Evolutionary conservation across 2,113 vertebrate species (phyloP).

Genomic region (Cyprinus carpio): DNA sequence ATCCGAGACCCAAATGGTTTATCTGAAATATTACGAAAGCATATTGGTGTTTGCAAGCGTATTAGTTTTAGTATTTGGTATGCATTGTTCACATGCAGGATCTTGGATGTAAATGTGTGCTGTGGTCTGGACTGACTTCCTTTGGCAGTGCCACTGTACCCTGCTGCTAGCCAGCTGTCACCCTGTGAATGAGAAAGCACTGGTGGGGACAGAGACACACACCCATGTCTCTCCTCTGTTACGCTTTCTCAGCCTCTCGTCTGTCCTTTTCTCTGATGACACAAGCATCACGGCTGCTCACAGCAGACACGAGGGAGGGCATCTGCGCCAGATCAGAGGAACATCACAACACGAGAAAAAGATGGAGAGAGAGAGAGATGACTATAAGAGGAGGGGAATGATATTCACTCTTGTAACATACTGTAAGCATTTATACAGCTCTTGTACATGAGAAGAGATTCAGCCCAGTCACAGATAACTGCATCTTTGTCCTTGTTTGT

Average conservation of each 20-base stretch:
- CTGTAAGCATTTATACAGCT: too few species aligned
- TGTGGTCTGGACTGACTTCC: slow-evolving; percentile 64
- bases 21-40: not conserved
- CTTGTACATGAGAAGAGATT: too few species aligned
- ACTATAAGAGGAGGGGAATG: too few species aligned
- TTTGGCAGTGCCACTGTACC: slow-evolving; percentile 75
- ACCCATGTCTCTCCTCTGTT: slow-evolving; percentile 60
- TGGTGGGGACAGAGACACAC: slow-evolving; percentile 62
- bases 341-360: too few species aligned
- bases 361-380: too few species aligned
- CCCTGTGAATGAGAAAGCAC: slow-evolving; percentile 64
- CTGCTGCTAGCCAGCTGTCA: slow-evolving; percentile 79
- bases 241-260: not conserved
- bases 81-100: not conserved
- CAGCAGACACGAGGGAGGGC: slow-evolving; percentile 35
- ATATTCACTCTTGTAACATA: too few species aligned
- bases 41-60: slow-evolving; percentile 62
- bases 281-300: slow-evolving; percentile 66
- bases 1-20: too few species aligned
- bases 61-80: slow-evolving; percentile 43
- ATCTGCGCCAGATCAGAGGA: slow-evolving; percentile 30
- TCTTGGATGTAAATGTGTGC: slow-evolving; percentile 32
- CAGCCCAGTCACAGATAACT: not conserved
- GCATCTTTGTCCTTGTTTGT: not conserved
- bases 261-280: slow-evolving; percentile 59